Base-by-base conservation (phyloP, 1,140 invertebrate species). In the Tachypleus tridentatus region DNA sequence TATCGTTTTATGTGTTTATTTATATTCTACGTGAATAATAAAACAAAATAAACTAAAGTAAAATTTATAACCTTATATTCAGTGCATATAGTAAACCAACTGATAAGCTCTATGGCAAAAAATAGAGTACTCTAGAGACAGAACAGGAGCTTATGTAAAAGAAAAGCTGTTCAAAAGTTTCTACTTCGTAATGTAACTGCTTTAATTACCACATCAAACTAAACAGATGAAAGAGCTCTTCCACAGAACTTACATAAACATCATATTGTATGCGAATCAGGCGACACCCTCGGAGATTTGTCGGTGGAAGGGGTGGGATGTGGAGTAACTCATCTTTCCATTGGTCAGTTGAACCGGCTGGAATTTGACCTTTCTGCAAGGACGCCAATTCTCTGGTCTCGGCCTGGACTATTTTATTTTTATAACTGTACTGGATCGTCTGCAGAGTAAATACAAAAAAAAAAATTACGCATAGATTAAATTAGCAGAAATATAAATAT, bases 231-330 rank as follows among this genome's bases (percentile, higher is more conserved):
- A 29, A 0, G 29, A 29, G 29, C 29, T 29, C 29, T 29, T 29
- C 29, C 52, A 11, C 6, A 51, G 62, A 70, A 87, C 89, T 89
- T 79, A 96, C 92, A 78, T 90, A 91, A 60, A 98, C 88, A 76
- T 94, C 90, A 76, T 98, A 98, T 70, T 93, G 85, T 67, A 97
- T 91, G 74, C 89, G 86, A 71, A 98, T 97, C 65, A 98, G 83
- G 76, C 93, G 89, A 76, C 93, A 97, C 54, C 93, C 93, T 67
- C 92, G 81, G n/a, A 97, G 80, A 80, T 95, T 93, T 48, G 93
- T 97, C 8, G 94, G 94, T 59, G 93, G 93, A 67, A 97, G 78
- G 29, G 94, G 91, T 64, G 94, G 93, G 63, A 97, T 90, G 75
- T 93, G 92, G 60, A 97, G 83, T 75, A 91, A 86, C 77, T 95